Percentiles rank a stretch among this genome's conserved stretches.
These are phyloP conservation scores for Sylvietta virens DNA, from an alignment of 2,113 vertebrate genomes.

Conservation along the genomic window DNA sequence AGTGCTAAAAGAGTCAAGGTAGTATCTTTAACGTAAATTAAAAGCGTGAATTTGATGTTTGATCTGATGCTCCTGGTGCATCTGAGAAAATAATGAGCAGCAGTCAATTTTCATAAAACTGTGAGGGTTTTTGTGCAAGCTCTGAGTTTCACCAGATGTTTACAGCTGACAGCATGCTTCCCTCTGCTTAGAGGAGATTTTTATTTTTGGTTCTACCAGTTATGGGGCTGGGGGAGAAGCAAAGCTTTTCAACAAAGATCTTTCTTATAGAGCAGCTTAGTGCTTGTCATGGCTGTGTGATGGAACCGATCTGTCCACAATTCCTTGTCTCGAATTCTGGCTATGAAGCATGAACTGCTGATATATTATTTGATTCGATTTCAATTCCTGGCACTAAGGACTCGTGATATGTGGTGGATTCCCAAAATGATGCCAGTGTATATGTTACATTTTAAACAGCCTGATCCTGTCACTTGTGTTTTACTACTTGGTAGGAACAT, in stretches of 20 bases:
- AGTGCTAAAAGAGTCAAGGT: neutral
- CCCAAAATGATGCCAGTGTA: neutral
- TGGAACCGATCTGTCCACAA: slow-evolving; percentile 30
- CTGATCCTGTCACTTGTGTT: neutral
- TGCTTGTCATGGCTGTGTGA: slow-evolving; percentile 18
- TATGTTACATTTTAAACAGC: neutral
- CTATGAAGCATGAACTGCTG: neutral
- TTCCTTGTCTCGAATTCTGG: neutral
- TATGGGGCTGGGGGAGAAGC: neutral
- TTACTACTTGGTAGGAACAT: neutral
- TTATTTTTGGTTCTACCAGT: slow-evolving; percentile 16
- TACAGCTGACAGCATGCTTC: slow-evolving; percentile 26
- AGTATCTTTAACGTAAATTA: neutral
- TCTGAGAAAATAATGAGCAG: slow-evolving; percentile 15
- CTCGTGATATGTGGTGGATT: neutral
- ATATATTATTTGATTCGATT: neutral
- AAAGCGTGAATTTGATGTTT: neutral
- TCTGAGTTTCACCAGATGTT: slow-evolving; percentile 52
- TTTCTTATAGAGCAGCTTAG: neutral
- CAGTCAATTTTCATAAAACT: slow-evolving; percentile 10
- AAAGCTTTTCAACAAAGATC: neutral
- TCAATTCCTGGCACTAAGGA: neutral
- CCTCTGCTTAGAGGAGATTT: neutral
- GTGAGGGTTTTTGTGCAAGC: neutral
- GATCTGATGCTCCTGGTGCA: neutral